Base-by-base conservation (phyloP, 30 jellyfish, hydroid and myxozoan species). In the Hydractinia symbiolongicarpus region DNA sequence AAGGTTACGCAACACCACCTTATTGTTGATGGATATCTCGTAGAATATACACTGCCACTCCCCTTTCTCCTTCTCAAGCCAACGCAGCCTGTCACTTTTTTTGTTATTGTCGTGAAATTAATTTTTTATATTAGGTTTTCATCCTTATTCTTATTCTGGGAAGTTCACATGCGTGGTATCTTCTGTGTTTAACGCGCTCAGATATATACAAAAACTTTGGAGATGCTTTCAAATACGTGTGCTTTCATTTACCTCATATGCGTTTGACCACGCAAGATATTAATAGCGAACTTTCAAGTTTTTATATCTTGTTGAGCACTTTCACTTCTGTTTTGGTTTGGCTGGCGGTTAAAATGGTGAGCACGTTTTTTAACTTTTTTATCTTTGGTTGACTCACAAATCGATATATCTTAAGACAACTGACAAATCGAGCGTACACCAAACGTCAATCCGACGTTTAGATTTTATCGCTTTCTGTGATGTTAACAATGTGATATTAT, bases 281-380 rank as follows among this genome's bases (percentile, higher is more conserved):
- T 7, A 64, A 64, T n/a, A 51, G 40, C 74, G 19, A 51, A 7
- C 17, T 64, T 6, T 6, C 74, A 7, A 51, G 40, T n/a, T 7
- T 64, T 8, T 13, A 64, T 13, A n/a, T 64, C 17, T 64, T 64
- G 9, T 51, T 64, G 9, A 64, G 74, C 16, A 51, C 40, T 64
- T 7, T 64, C 17, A 64, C 40, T 44, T 64, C 74, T 6, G 19
- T 64, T 64, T 44, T 64, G 9, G 74, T 51, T 51, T 64, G 74
- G 74, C 17, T 64, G 9, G 19, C 74, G 19, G 74, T 64, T 44
- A 64, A 51, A 64, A 13, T 64, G 74, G 74, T 64, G 40, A 64
- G 74, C 8, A 7, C 16, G 4, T 30, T 30, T 30, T 30, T 30
- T 30, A 30, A 30, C 44, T 30, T 30, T 30, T 30, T 30, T 30